Evolutionary conservation across 2,888 invertebrate genomes (phyloP).

Genomic region (Tachina lurida): DNA sequence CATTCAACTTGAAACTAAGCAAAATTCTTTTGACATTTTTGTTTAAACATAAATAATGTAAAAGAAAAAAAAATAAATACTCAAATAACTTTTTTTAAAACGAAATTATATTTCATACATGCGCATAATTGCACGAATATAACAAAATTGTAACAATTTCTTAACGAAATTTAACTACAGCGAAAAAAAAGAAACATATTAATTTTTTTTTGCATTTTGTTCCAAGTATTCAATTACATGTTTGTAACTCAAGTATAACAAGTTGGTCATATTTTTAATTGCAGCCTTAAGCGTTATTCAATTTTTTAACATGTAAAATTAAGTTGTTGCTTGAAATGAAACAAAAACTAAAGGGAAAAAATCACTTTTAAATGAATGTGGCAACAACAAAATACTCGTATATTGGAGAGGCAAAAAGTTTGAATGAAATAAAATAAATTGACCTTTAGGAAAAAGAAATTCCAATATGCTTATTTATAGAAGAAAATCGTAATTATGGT

Average conservation of each 20-base stretch:
- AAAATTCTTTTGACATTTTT: neutral
- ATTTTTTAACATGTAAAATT: slow-evolving; percentile 68
- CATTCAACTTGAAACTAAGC: neutral
- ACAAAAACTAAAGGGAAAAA: neutral
- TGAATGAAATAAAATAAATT: no score
- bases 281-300: slow-evolving; percentile 67
- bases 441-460: no score
- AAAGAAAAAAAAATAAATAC: neutral
- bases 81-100: slow-evolving; percentile 16
- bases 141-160: slow-evolving; percentile 1
- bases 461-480: no score
- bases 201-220: slow-evolving; percentile 8
- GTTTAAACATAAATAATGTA: neutral
- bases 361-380: neutral
- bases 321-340: slow-evolving; percentile 15
- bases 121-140: neutral
- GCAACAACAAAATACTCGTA: neutral
- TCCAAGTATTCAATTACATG: slow-evolving; percentile 64
- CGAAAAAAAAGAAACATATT: neutral
- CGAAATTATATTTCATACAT: neutral
- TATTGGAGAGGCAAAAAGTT: no score
- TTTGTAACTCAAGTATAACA: slow-evolving; percentile 68
- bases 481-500: no score
- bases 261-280: slow-evolving; percentile 64
- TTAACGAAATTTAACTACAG: neutral